Conservation (phyloP, 2,888 invertebrate genomes). For the Thymelicus lineola region DNA sequence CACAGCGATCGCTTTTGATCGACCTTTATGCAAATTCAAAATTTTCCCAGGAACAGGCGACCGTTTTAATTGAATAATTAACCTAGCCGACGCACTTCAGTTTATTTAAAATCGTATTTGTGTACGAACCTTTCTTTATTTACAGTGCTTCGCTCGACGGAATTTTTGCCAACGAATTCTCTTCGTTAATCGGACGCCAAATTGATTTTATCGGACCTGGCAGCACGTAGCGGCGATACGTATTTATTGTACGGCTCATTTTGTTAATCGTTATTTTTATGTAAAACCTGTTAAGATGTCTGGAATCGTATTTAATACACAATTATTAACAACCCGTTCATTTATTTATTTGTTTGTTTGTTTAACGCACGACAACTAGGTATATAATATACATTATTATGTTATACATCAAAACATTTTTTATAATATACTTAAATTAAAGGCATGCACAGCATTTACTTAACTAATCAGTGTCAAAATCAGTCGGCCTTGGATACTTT, state of each 20-base stretch:
- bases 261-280: too few species aligned
- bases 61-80: slow-evolving; percentile 74
- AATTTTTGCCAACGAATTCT: neutral
- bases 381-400: too few species aligned
- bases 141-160: neutral
- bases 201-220: neutral
- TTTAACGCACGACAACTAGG: too few species aligned
- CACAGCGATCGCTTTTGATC: slow-evolving; percentile 59
- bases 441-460: too few species aligned
- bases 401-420: too few species aligned
- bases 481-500: too few species aligned
- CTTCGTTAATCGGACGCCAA: slow-evolving; percentile 2
- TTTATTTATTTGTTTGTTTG: too few species aligned
- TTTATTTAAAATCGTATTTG: slow-evolving; percentile 24
- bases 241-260: slow-evolving; percentile 7
- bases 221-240: neutral
- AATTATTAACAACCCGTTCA: too few species aligned
- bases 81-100: slow-evolving; percentile 59
- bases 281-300: too few species aligned
- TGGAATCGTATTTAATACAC: too few species aligned
- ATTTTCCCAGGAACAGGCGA: slow-evolving; percentile 54
- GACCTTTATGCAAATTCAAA: slow-evolving; percentile 75
- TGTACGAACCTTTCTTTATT: slow-evolving; percentile 5
- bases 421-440: too few species aligned
- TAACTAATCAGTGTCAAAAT: too few species aligned